Evolutionary conservation across 2,888 invertebrate genomes (phyloP), one percentile per base, ranked within the genome.

Genomic region (Omphaloscelis lunosa): DNA sequence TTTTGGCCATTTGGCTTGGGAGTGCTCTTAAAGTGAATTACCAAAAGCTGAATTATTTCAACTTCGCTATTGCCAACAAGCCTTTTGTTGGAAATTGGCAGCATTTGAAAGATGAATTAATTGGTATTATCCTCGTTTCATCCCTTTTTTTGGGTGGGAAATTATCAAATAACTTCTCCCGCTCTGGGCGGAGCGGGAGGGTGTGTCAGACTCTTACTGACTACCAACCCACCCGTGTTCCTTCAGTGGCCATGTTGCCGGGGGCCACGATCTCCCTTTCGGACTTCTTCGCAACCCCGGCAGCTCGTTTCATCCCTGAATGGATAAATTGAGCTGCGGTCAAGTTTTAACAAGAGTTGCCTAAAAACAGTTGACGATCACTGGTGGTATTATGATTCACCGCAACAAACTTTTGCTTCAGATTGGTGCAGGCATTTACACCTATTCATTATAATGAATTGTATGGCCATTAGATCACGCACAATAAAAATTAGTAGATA

Each of bases 361-460:
- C 11, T 68, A 90, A 89, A 86, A 91, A 93, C 92, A 88, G 95
- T 95, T 95, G 84, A 27, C 77, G 29, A 93, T 80, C 88, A 71
- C 94, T 94, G 93, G 92, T 56, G 58, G 27, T 77, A 80, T 84
- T 81, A 88, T 94, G 94, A 94, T 91, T 94, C 94, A 94, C 92
- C 93, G 92, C 93, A 91, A 92, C 89, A 89, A 90, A 88, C 86
- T 89, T 90, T 91, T 84, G 90, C 88, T 91, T 89, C 84, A 91
- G 89, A 91, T 91, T 87, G 90, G 88, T 89, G 89, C 89, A 88
- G 82, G 86, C 88, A 89, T 92, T 92, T 90, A 90, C 89, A 90
- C 82, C 89, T 90, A 89, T 90, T 90, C 88, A 87, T 83, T 71
- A 79, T 34, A 34, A 34, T 34, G 34, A 34, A 34, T 79, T 71